Evolutionary conservation across 2,888 invertebrate species (phyloP), one percentile per base, ranked within the genome.

Genomic region (Leuctra nigra): DNA sequence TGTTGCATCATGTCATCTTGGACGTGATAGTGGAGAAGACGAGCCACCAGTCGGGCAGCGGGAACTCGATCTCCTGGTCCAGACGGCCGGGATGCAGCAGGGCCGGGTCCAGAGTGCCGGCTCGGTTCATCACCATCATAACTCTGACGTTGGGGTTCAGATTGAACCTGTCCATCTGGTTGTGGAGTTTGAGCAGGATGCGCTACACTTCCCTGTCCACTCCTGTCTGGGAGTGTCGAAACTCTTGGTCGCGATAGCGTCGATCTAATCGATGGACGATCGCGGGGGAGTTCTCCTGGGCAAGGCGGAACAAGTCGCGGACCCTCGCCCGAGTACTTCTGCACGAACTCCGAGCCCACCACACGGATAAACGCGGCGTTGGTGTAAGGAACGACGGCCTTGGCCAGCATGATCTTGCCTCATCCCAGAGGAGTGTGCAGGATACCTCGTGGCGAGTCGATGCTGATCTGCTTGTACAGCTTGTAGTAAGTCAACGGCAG

Each of bases 111-210:
- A n/a, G n/a, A n/a, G n/a, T n/a, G n/a, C n/a, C n/a, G n/a, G n/a
- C n/a, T n/a, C n/a, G n/a, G n/a, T n/a, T n/a, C n/a, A n/a, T n/a
- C n/a, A n/a, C n/a, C n/a, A n/a, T n/a, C n/a, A n/a, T n/a, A n/a
- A 80, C 97, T 80, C 99, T 99, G 18, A 99, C 98, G 76, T 99
- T 99, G n/a, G 98, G 97, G 1, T 95, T 97, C 74, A 98, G 98
- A 75, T 99, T 98, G 72, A 99, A 99, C 53, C 99, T 99, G 74
- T 99, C 99, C 99, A 99, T 99, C 75, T 99, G 99, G 77, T 99
- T 99, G 6, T 99, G 79, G 56, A 99, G 77, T 69, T 99, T 98
- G 16, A 99, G 77, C 22, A 99, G 76, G 72, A 99, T 99, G 75
- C 99, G 84, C 72, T 99, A 99, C 0, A 99, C 98, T 74, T 99